phyloP scores from a whole-genome alignment of 2,797 vertebrate genomes.

The Ambastaia sidthimunki region DNA sequence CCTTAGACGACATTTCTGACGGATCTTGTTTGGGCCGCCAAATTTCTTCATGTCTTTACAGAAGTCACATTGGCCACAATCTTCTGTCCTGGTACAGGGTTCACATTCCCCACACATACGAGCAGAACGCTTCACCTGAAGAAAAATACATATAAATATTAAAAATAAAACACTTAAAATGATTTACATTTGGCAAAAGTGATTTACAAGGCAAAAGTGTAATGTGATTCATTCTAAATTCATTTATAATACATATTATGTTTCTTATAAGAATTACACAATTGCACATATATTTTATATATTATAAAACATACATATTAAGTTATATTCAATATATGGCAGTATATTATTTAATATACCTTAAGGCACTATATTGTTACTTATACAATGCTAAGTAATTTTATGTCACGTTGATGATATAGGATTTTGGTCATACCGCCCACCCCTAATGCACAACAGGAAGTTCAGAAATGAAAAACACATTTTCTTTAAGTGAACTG shows the following conservation, averaged over 20 bases:
- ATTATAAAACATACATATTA: no score
- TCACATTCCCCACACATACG: slow-evolving; percentile 97
- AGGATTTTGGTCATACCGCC: no score
- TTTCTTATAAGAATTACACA: no score
- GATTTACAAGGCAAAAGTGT: neutral
- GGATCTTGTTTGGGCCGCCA: slow-evolving; percentile 95
- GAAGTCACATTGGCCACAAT: slow-evolving; percentile 94
- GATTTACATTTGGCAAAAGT: no score
- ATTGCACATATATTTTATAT: no score
- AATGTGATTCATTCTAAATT: neutral
- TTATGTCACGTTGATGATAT: no score
- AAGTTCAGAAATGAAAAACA: neutral
- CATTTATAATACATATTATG: neutral
- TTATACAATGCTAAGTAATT: no score
- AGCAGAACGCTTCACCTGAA: slow-evolving; percentile 89
- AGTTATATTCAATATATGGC: no score
- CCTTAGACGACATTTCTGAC: slow-evolving; percentile 92
- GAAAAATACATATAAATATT: neutral
- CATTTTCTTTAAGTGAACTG: neutral
- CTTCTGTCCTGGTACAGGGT: slow-evolving; percentile 89
- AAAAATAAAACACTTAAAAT: no score
- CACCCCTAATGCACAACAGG: neutral
- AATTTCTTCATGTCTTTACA: slow-evolving; percentile 99
- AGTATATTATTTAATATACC: no score
- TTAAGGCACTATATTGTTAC: no score